Conservation (phyloP, 1,140 invertebrate genomes). For the Cryptotermes secundus region DNA sequence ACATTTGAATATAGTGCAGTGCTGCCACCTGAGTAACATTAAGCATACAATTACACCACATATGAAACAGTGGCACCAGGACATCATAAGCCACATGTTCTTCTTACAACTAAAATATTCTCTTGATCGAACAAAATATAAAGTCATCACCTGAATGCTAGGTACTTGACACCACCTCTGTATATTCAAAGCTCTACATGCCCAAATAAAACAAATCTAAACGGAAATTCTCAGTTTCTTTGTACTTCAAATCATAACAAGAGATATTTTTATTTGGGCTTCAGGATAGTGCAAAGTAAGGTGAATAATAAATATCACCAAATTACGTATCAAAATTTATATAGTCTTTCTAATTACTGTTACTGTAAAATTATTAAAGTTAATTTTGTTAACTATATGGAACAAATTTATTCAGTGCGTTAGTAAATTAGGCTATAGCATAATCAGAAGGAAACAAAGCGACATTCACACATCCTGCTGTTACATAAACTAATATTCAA, state of each 20-base stretch:
- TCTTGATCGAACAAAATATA: neutral
- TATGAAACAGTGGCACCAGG: neutral
- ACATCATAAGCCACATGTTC: neutral
- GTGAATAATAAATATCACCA: no score
- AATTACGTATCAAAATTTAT: no score
- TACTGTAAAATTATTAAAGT: no score
- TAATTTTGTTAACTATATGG: no score
- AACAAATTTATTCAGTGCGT: no score
- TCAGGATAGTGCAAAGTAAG: neutral
- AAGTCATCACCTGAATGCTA: neutral
- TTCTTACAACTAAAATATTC: neutral
- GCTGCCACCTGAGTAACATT: neutral
- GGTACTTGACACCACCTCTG: neutral
- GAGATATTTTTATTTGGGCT: neutral
- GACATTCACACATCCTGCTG: no score
- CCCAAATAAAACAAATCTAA: neutral
- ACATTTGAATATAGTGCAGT: neutral
- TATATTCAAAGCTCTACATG: neutral
- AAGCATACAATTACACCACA: neutral
- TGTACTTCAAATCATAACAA: neutral
- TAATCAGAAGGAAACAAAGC: no score
- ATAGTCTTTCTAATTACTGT: no score
- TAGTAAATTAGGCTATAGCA: no score
- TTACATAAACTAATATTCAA: no score
- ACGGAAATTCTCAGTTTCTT: neutral